Base-by-base conservation (phyloP, 2,888 invertebrate genomes). In the Melanargia galathea region DNA sequence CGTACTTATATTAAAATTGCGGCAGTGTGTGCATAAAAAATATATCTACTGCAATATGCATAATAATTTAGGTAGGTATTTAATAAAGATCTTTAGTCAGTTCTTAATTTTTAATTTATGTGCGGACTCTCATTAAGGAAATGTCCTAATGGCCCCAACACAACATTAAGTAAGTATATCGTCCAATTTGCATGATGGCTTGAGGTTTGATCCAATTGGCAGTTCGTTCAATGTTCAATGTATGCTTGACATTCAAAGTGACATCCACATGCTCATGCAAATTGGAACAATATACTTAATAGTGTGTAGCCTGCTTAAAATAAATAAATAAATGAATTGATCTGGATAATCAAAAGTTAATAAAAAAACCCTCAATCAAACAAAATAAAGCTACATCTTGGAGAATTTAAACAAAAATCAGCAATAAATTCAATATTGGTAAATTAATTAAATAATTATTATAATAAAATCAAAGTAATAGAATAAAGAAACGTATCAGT, bases 1-100 rank as follows among this genome's bases (percentile, higher is more conserved):
- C 4, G 8, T 3, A 30, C 30, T 7, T 13, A 35, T 35, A 49
- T 52, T 35, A 52, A 51, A 52, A 52, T 35, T 52, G 52, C 20
- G 52, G 35, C 52, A 52, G 52, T 52, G 52, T 35, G 52, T 20
- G 20, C 35, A 35, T 33, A 51, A 11, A 52, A 20, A 52, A 20
- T 33, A 13, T 52, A 52, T 52, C 33, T 35, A 35, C 35, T 52
- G 52, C 52, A 52, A 35, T 35, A 52, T 52, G 18, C 18, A 35
- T 52, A 35, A 33, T 33, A 11, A 52, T 52, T 52, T 35, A 35
- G 35, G 35, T 52, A 52, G 20, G 20, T n/a, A 52, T 33, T 52
- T 35, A 33, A 52, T 52, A 52, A 52, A 16, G 33, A 35, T 52
- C 33, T 6, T 6, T 30, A 52, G 13, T 33, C 51, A 33, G 35